Conservation (phyloP, 2,797 vertebrate genomes). For the Anniella stebbinsi region DNA sequence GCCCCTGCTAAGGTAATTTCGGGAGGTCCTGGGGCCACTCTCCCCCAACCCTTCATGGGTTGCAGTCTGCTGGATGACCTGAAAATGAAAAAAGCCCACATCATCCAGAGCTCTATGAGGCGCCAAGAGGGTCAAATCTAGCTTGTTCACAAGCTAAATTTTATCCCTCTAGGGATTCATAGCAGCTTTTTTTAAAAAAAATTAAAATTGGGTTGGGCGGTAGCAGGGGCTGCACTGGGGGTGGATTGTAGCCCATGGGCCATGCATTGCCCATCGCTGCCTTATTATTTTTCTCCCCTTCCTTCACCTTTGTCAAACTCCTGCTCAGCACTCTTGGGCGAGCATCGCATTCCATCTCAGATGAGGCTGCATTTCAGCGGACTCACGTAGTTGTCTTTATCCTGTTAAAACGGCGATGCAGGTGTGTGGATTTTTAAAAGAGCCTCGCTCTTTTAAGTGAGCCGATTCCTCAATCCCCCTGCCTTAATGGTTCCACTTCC, state of each 20-base stretch:
- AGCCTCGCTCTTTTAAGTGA: conserved; percentile 15
- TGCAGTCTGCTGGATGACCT: no score
- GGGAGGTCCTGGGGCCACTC: no score
- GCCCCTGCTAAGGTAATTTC: neutral
- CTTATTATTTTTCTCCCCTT: neutral
- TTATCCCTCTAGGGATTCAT: no score
- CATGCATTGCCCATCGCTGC: neutral
- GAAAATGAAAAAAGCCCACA: no score
- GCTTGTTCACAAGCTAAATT: no score
- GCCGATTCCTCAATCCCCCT: conserved; percentile 34
- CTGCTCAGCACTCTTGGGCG: neutral
- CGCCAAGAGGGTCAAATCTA: no score
- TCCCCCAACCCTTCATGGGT: no score
- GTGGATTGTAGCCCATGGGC: no score
- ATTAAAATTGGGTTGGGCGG: no score
- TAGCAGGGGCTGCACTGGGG: no score
- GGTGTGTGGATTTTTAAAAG: conserved; percentile 19
- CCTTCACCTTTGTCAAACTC: conserved; percentile 26
- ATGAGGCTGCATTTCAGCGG: conserved; percentile 28
- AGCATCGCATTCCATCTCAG: conserved; percentile 9
- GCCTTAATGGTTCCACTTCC: neutral
- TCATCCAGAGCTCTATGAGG: no score
- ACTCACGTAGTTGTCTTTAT: neutral
- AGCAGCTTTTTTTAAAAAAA: no score
- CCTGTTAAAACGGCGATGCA: conserved; percentile 29